These are phyloP conservation scores for Pollicipes pollicipes DNA, from an alignment of 1,140 invertebrate genomes.

Conservation along the genomic window DNA sequence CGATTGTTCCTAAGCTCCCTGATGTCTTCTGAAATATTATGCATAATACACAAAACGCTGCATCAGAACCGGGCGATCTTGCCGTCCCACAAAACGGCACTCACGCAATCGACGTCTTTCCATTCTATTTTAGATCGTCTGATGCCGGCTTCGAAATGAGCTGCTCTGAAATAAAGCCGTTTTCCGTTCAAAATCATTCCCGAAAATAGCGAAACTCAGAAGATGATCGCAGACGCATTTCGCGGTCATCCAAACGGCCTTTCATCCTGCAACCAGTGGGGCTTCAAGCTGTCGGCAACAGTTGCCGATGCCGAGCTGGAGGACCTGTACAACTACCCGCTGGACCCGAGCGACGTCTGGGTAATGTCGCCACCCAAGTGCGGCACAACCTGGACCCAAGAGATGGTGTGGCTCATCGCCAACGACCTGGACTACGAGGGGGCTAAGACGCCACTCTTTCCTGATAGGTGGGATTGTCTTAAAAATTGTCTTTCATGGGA, in stretches of 20 bases:
- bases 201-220: not conserved
- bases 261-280: not conserved
- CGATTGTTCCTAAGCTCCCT: too few species aligned
- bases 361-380: not conserved
- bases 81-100: too few species aligned
- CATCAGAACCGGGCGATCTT: too few species aligned
- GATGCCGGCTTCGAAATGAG: too few species aligned
- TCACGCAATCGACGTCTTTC: too few species aligned
- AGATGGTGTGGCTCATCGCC: slow-evolving; percentile 54
- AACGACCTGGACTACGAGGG: slow-evolving; percentile 55
- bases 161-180: too few species aligned
- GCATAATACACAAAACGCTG: too few species aligned
- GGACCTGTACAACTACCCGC: not conserved
- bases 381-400: slow-evolving; percentile 66
- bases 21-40: too few species aligned
- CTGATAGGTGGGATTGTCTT: too few species aligned
- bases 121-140: too few species aligned
- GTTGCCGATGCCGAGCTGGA: not conserved
- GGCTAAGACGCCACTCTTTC: slow-evolving; percentile 43
- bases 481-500: too few species aligned
- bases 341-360: not conserved
- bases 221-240: not conserved
- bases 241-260: not conserved
- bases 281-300: not conserved
- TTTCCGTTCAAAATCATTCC: not conserved